Base-by-base conservation (phyloP, 2,888 invertebrate species). In the Hemistola chrysoprasaria region DNA sequence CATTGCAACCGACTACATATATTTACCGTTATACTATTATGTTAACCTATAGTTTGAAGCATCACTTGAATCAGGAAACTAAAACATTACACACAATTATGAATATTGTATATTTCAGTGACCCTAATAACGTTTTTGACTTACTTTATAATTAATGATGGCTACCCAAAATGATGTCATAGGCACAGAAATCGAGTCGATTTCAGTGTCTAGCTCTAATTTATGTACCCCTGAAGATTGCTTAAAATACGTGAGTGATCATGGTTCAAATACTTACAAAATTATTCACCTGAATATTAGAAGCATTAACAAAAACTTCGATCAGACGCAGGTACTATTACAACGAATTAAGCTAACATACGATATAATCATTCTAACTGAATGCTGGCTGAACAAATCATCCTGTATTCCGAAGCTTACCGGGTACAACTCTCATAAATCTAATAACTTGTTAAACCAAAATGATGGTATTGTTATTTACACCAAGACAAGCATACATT, bases 391-490 rank as follows among this genome's bases (percentile, higher is more conserved):
- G 4, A 38, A 25, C 3, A 24, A 32, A 2, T 7, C 7, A 3
- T 6, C 3, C 11, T 11, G 6, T 1, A 3, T 41, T n/a, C 50
- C 44, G 1, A 2, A 8, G 4, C 22, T 50, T 11, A 11, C 37
- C 6, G 41, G 39, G 1, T 47, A 44, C 8, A 30, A 7, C 2
- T 11, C 36, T 5, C 22, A 31, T 8, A 9, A 5, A 1, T 11
- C 44, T 7, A 16, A 0, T 3, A 40, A 40, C 11, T 36, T 35
- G 6, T n/a, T 1, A 11, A 11, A 26, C 6, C 50, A 50, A 31
- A 50, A 50, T 27, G 46, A 46, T 6, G 44, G 50, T 5, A 38
- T 50, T 4, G 40, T 36, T 3, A 26, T 50, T 3, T 50, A 42
- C 11, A 16, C 16, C 6, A 42, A 31, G 22, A 7, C 1, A 1